phyloP scores from a whole-genome alignment of 2,113 vertebrate genomes.

The Phalacrocorax aristotelis region DNA sequence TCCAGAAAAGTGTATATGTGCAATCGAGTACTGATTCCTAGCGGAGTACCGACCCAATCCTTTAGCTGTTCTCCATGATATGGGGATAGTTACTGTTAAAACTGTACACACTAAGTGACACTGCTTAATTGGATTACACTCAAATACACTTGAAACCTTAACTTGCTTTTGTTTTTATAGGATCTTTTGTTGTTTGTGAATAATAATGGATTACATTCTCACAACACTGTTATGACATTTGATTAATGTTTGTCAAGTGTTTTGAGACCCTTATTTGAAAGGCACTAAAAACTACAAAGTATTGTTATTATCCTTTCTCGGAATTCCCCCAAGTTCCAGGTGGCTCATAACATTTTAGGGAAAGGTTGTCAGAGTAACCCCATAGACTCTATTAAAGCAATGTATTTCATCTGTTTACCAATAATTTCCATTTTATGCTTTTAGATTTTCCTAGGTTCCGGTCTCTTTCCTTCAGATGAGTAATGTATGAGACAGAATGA shows the following conservation, averaged over 20 bases:
- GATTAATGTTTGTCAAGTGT: slow-evolving; percentile 19
- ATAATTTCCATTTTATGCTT: slow-evolving; percentile 6
- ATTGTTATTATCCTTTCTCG: slow-evolving; percentile 8
- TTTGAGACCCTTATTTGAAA: slow-evolving; percentile 44
- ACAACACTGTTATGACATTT: neutral
- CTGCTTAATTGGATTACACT: neutral
- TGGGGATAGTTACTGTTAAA: neutral
- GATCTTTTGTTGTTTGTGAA: neutral
- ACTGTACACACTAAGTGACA: neutral
- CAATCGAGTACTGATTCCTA: neutral
- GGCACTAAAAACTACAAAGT: slow-evolving; percentile 21
- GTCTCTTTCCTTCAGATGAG: neutral
- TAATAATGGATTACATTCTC: neutral
- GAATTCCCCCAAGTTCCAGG: slow-evolving; percentile 33
- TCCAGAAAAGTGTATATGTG: rapidly evolving
- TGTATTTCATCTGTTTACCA: neutral
- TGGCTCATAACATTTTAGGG: slow-evolving; percentile 19
- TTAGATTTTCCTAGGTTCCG: neutral
- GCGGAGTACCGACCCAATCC: neutral
- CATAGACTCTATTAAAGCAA: neutral
- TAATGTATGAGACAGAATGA: neutral
- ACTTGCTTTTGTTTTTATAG: neutral
- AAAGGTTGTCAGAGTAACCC: slow-evolving; percentile 24
- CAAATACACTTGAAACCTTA: neutral
- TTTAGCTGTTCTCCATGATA: rapidly evolving